A percentile compares a stretch with the other conserved stretches of the same genome.
These are phyloP conservation scores for Takifugu ocellatus DNA, from an alignment of 2,797 vertebrate species.

Conservation along the genomic window DNA sequence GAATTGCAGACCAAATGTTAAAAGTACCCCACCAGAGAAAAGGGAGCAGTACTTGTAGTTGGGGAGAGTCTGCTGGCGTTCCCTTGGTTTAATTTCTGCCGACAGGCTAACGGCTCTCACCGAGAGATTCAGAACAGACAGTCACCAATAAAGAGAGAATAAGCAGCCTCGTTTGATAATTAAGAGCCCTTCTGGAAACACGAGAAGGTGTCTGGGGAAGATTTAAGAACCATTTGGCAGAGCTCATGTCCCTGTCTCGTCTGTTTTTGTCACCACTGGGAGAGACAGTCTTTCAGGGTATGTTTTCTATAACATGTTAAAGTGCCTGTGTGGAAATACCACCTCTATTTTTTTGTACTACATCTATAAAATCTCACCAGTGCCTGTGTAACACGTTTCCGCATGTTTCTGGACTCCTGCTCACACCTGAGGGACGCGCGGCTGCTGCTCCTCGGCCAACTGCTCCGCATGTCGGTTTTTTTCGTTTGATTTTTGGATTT, in stretches of 20 bases:
- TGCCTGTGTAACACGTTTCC: constrained; percentile 67
- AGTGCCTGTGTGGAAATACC: constrained; percentile 63
- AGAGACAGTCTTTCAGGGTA: constrained; percentile 70
- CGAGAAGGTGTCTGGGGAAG: constrained; percentile 15
- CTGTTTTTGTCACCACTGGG: constrained; percentile 67
- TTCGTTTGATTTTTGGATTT: constrained; percentile 40
- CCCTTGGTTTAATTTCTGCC: constrained; percentile 78
- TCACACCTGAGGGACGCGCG: constrained; percentile 30
- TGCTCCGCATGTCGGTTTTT: constrained; percentile 31
- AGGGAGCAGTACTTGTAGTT: constrained; percentile 88
- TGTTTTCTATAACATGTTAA: constrained; percentile 69
- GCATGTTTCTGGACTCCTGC: constrained; percentile 45
- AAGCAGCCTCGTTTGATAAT: constrained; percentile 29
- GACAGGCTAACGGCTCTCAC: constrained; percentile 74
- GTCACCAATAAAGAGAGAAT: constrained; percentile 28
- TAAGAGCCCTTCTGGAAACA: constrained; percentile 22
- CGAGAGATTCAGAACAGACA: constrained; percentile 68
- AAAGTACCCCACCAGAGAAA: constrained; percentile 86
- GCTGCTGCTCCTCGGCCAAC: constrained; percentile 41
- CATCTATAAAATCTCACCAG: constrained; percentile 69
- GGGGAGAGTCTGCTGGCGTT: constrained; percentile 78
- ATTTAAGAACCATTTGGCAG: constrained; percentile 6
- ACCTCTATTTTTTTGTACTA: constrained; percentile 56
- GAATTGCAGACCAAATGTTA: constrained; percentile 89
- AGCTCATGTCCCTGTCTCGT: constrained; percentile 44